phyloP scores from a whole-genome alignment of 1,140 invertebrate species.

The Hyphantria cunea region DNA sequence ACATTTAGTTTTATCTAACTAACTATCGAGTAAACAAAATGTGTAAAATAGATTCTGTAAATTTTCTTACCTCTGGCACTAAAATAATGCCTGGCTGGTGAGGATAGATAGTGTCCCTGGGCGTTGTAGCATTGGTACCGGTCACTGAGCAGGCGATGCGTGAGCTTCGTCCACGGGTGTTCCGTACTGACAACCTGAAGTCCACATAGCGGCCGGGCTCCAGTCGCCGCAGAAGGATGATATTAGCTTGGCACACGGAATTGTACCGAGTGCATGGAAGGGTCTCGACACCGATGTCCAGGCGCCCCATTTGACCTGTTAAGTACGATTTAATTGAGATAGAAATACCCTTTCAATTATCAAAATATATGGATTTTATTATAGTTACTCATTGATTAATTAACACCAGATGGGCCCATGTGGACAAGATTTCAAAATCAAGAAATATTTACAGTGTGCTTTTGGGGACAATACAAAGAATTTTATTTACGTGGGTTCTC shows the following conservation, averaged over 20 bases:
- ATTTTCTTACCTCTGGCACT: slow-evolving; percentile 87
- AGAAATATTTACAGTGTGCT: no score
- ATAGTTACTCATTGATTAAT: no score
- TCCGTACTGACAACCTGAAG: slow-evolving; percentile 88
- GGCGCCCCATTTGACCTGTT: slow-evolving; percentile 84
- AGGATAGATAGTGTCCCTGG: slow-evolving; percentile 91
- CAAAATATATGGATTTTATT: no score
- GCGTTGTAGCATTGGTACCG: slow-evolving; percentile 90
- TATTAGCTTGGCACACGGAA: slow-evolving; percentile 92
- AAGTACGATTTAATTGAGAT: not conserved
- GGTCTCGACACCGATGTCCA: slow-evolving; percentile 88
- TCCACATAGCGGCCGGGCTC: slow-evolving; percentile 91
- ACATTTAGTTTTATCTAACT: no score
- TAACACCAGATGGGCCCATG: no score
- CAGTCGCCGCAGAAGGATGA: slow-evolving; percentile 87
- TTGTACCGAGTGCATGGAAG: slow-evolving; percentile 91
- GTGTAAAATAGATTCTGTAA: no score
- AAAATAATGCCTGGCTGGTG: slow-evolving; percentile 90
- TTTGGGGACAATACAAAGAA: no score
- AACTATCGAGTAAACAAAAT: no score
- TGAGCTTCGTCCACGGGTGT: slow-evolving; percentile 89
- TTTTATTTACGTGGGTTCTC: no score
- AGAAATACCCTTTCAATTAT: no score
- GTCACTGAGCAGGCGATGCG: slow-evolving; percentile 91
- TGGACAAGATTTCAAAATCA: no score